Evolutionary conservation across 2,797 vertebrate species (phyloP), one percentile per base, ranked within the genome.

Genomic region (Bradypodion ventrale): DNA sequence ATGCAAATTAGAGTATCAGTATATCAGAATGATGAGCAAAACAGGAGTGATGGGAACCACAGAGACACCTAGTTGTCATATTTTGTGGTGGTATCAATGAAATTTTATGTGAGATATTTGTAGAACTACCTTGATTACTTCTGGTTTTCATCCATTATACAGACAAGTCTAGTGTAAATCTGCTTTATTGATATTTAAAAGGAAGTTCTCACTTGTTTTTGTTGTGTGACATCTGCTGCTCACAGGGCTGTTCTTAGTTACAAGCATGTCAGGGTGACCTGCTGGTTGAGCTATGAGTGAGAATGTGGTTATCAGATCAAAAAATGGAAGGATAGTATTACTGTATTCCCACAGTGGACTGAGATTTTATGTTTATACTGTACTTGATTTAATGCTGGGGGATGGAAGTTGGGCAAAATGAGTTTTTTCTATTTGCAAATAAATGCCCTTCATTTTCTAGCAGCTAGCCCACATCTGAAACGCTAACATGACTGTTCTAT

Each of bases 251-350:
- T 66, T 62, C 40, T 56, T 7, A n/a, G 27, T 59, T 27, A 75
- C 21, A 80, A 59, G 15, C 21, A 29, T 49, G 32, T 65, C 25
- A 9, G 37, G 44, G 44, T 40, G n/a, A n/a, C 60, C 46, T 60
- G 25, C 8, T 69, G 40, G 25, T 25, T 72, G 63, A 59, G 29
- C 15, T 42, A 63, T 60, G n/a, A 19, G n/a, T 42, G 21, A 78
- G 49, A 63, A 65, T 21, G n/a, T n/a, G 85, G 70, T 60, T 85
- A 72, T 44, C 49, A 80, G 63, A 29, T 40, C 15, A 27, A 70
- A 62, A n/a, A n/a, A 25, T 13, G 27, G 63, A 83, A 59, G 19
- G 29, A 25, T 35, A 27, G 19, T 44, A 3, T n/a, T n/a, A 44
- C 7, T 40, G 13, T 56, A 66, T 40, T 70, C 68, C 23, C 37